phyloP scores from a whole-genome alignment of 2,113 vertebrate species.

The Lasiurus cinereus region DNA sequence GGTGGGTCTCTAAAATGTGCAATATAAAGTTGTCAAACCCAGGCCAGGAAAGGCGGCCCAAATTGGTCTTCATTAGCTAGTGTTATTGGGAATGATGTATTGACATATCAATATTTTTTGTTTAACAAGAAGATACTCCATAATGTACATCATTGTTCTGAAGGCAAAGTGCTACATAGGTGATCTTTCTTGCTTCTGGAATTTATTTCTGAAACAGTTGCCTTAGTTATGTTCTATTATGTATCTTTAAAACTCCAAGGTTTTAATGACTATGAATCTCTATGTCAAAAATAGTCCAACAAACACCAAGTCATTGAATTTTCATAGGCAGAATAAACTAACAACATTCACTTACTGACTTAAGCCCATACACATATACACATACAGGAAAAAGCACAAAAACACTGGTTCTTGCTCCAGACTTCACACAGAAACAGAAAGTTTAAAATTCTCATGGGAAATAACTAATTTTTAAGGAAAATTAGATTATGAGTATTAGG shows the following conservation, averaged over 20 bases:
- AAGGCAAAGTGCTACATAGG: not conserved
- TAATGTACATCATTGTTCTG: not conserved
- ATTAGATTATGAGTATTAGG: not conserved
- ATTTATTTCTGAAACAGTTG: not conserved
- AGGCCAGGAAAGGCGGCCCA: not conserved
- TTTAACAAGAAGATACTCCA: slow-evolving; percentile 43
- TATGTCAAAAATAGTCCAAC: slow-evolving; percentile 1
- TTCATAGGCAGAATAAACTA: slow-evolving; percentile 29
- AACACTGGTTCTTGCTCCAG: not conserved
- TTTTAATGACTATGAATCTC: slow-evolving; percentile 29
- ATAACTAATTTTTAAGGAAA: slow-evolving; percentile 18
- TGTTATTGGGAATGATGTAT: not conserved
- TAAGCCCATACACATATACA: not conserved
- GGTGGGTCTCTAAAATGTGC: not conserved
- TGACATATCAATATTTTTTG: not conserved
- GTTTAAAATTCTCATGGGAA: slow-evolving; percentile 43
- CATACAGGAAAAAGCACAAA: not conserved
- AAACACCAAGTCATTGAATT: slow-evolving; percentile 8
- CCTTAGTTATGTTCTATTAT: not conserved
- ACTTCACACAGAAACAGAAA: slow-evolving; percentile 21
- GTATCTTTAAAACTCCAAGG: slow-evolving; percentile 49
- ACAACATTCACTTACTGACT: not conserved
- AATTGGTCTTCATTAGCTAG: not conserved
- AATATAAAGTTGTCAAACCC: not conserved
- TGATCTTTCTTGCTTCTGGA: not conserved